phyloP scores from a whole-genome alignment of 2,888 invertebrate species.

The Germaria angustata region DNA sequence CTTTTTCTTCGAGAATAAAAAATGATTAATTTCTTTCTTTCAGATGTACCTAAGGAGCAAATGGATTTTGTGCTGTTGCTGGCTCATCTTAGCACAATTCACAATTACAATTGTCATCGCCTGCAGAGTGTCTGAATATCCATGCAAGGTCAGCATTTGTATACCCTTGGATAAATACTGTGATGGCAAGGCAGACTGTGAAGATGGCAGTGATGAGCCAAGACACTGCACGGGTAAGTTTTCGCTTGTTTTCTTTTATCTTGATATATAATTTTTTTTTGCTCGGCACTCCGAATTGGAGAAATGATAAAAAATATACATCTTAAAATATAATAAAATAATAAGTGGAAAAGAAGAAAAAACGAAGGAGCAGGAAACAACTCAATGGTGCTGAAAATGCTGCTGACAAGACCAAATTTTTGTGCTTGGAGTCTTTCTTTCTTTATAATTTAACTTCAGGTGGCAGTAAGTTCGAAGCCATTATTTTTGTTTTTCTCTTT shows the following conservation, averaged over 20 bases:
- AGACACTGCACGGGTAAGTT: slow-evolving; percentile 86
- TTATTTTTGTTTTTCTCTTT: not conserved
- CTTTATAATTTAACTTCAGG: not conserved
- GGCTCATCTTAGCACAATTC: slow-evolving; percentile 76
- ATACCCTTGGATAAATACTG: slow-evolving; percentile 92
- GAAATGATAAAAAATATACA: not conserved
- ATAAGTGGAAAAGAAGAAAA: not conserved
- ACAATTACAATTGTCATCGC: slow-evolving; percentile 78
- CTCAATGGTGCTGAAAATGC: not conserved
- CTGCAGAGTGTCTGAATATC: slow-evolving; percentile 89
- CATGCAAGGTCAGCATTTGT: slow-evolving; percentile 87
- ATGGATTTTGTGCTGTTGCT: slow-evolving; percentile 75
- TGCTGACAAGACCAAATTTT: slow-evolving; percentile 9
- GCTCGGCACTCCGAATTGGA: not conserved
- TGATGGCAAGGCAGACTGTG: slow-evolving; percentile 91
- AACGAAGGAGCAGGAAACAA: not conserved
- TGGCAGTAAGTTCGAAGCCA: slow-evolving; percentile 1
- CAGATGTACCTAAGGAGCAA: slow-evolving; percentile 74
- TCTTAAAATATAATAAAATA: not conserved
- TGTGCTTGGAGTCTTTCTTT: slow-evolving; percentile 2
- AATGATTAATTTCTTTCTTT: slow-evolving; percentile 51
- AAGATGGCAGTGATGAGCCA: slow-evolving; percentile 92
- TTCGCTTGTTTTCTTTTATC: not conserved
- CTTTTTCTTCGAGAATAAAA: not conserved
- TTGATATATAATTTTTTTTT: not conserved